Percentiles rank a stretch among this genome's conserved stretches.
phyloP scores from a whole-genome alignment of 2,888 invertebrate species.

The Amorpha juglandis region DNA sequence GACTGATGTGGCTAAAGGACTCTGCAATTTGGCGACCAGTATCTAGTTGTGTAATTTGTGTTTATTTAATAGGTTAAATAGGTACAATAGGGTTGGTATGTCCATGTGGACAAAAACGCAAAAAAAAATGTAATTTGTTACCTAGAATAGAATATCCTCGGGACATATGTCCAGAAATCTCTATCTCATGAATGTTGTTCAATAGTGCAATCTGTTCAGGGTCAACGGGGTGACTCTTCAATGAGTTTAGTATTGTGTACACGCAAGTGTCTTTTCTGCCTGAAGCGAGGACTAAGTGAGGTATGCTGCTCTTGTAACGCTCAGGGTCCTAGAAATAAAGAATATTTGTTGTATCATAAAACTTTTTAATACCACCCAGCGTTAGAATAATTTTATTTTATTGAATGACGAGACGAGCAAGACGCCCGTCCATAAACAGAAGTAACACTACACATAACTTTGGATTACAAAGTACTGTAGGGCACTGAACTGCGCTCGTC shows the following conservation, averaged over 20 bases:
- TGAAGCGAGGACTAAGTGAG: constrained; percentile 78
- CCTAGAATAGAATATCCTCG: constrained; percentile 85
- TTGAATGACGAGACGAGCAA: no score
- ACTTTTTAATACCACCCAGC: neutral
- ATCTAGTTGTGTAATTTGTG: no score
- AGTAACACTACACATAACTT: no score
- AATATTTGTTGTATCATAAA: neutral
- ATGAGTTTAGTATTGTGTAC: constrained; percentile 53
- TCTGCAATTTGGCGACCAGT: no score
- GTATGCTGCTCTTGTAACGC: constrained; percentile 56
- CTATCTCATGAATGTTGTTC: constrained; percentile 70
- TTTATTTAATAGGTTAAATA: no score
- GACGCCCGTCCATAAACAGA: no score
- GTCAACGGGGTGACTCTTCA: constrained; percentile 58
- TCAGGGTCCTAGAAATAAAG: constrained; percentile 39
- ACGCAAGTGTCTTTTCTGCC: constrained; percentile 81
- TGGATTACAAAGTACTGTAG: no score
- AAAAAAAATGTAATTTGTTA: constrained; percentile 31
- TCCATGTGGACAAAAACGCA: no score
- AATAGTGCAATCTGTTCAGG: constrained; percentile 74
- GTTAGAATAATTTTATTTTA: no score
- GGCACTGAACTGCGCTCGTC: no score
- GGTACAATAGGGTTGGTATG: no score
- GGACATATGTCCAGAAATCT: constrained; percentile 84
- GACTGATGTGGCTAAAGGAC: no score